phyloP scores from a whole-genome alignment of 37 sponge, comb jelly and placozoan species.

The Mnemiopsis leidyi region DNA sequence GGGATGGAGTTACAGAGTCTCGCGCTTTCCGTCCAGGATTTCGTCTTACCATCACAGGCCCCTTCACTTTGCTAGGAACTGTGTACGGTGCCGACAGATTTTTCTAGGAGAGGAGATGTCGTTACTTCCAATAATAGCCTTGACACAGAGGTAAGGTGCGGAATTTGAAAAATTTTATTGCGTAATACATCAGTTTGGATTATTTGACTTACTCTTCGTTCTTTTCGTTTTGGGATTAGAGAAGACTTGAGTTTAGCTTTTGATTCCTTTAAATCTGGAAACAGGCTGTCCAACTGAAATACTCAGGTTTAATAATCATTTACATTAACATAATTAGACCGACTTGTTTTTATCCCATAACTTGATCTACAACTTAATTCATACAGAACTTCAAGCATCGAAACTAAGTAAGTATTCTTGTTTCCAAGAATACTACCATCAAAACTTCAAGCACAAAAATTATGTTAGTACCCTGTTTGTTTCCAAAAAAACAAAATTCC shows the following conservation, averaged over 20 bases:
- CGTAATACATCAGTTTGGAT: background rate
- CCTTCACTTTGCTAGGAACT: background rate
- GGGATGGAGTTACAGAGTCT: background rate
- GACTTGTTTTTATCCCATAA: no score
- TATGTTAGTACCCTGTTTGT: no score
- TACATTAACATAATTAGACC: no score
- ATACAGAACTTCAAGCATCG: no score
- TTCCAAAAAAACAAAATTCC: no score
- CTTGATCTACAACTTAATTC: no score
- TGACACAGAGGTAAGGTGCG: background rate
- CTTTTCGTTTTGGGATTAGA: background rate
- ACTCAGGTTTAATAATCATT: no score
- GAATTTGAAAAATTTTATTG: background rate
- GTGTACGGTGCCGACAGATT: background rate
- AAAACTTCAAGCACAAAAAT: no score
- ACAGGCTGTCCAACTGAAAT: constrained; percentile 44
- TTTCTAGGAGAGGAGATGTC: background rate
- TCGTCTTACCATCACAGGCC: background rate
- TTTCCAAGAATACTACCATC: no score
- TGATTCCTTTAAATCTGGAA: background rate
- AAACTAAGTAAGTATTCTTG: no score
- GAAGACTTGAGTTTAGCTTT: background rate
- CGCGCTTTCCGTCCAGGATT: background rate
- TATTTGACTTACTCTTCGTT: background rate
- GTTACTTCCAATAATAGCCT: background rate